A percentile compares a stretch with the other conserved stretches of the same genome.
Conservation (phyloP, 2,888 invertebrate species). For the Beris morrisii region DNA sequence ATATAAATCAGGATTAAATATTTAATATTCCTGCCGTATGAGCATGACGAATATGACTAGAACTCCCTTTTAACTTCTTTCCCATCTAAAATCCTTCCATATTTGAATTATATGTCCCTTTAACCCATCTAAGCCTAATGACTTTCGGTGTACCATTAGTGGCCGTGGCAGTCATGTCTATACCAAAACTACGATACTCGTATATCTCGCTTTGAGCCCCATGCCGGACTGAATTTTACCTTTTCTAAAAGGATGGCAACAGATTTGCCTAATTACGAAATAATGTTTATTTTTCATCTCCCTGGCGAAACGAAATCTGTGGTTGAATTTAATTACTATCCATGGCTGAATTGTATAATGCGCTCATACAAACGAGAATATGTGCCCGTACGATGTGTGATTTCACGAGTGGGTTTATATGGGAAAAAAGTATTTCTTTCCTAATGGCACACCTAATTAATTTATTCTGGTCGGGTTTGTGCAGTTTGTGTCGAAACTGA, state of each 20-base stretch:
- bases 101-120: too few relatives aligned
- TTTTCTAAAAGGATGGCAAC: conserved; percentile 19
- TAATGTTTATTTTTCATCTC: conserved; percentile 29
- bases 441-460: conserved; percentile 24
- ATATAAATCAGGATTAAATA: too few relatives aligned
- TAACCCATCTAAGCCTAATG: too few relatives aligned
- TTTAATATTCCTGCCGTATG: too few relatives aligned
- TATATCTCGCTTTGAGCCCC: too few relatives aligned
- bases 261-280: conserved; percentile 29
- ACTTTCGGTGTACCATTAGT: too few relatives aligned
- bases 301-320: conserved; percentile 15
- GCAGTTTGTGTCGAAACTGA: background rate
- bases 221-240: background rate
- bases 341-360: background rate
- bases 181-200: too few relatives aligned
- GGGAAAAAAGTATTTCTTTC: conserved; percentile 1
- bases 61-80: too few relatives aligned
- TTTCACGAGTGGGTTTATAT: background rate
- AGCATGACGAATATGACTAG: too few relatives aligned
- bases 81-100: too few relatives aligned
- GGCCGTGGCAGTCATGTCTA: too few relatives aligned
- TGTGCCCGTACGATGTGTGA: background rate
- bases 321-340: conserved; percentile 23
- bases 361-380: too few relatives aligned
- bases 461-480: conserved; percentile 24